Evolutionary conservation across 1,140 invertebrate species (phyloP).

Genomic region (Pogonognathellus flavescens): DNA sequence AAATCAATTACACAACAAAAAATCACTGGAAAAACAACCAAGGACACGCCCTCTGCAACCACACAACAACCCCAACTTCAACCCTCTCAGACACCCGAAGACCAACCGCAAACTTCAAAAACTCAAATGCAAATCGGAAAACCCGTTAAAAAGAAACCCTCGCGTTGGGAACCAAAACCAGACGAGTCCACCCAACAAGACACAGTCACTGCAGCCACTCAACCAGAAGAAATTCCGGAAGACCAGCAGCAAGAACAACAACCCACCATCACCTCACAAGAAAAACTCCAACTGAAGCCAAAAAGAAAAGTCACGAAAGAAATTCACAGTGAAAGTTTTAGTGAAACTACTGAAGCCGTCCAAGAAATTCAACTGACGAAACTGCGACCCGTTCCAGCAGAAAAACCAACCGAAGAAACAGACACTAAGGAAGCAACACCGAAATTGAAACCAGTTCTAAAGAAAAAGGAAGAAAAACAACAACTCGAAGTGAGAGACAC

Average conservation of each 20-base stretch:
- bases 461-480: not conserved
- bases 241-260: conserved; percentile 20
- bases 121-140: not conserved
- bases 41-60: not conserved
- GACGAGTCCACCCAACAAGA: not conserved
- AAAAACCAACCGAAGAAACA: not conserved
- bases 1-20: not conserved
- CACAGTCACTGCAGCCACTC: not conserved
- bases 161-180: not conserved
- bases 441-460: not conserved
- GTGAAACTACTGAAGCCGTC: not conserved
- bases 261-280: not conserved
- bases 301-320: not conserved
- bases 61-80: not conserved
- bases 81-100: not conserved
- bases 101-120: not conserved
- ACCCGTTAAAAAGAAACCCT: not conserved
- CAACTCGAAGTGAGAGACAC: not conserved
- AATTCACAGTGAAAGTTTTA: not conserved
- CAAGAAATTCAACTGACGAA: not conserved
- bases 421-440: not conserved
- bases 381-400: not conserved
- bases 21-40: not conserved
- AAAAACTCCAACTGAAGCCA: not conserved
- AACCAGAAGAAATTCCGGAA: conserved; percentile 36